Percentiles rank a stretch among this genome's conserved stretches.
These are phyloP conservation scores for Sphenodon punctatus DNA, from an alignment of 2,797 vertebrate genomes.

Conservation along the genomic window DNA sequence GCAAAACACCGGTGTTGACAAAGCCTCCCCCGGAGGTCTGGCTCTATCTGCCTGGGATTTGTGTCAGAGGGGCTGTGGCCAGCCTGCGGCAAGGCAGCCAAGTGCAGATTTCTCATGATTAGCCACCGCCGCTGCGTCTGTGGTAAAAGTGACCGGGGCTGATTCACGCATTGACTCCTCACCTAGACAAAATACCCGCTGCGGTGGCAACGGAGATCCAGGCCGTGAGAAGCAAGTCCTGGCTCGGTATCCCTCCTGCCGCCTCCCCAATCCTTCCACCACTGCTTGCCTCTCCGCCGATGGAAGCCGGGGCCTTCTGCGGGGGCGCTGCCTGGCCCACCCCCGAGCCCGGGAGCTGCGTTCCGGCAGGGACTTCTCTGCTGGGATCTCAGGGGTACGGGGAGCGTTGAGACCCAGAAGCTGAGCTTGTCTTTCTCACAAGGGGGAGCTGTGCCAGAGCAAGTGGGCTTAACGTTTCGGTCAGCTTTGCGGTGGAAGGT, in stretches of 20 bases:
- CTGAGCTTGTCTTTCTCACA: too few species aligned
- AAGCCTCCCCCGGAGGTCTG: background rate
- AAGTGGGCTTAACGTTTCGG: too few species aligned
- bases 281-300: background rate
- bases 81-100: background rate
- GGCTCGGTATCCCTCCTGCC: too few species aligned
- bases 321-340: background rate
- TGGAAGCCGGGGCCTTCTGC: background rate
- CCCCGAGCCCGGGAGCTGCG: background rate
- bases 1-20: constrained; percentile 50
- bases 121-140: constrained; percentile 5
- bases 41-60: constrained; percentile 33
- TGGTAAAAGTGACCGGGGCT: background rate
- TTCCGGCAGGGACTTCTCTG: background rate
- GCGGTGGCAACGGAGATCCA: rapidly evolving
- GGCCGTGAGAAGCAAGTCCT: background rate
- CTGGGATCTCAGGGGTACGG: too few species aligned
- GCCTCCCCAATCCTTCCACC: background rate
- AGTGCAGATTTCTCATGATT: background rate
- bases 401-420: too few species aligned
- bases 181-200: constrained; percentile 63
- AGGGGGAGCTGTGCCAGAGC: too few species aligned
- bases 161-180: constrained; percentile 18
- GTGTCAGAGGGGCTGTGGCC: constrained; percentile 42
- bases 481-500: too few species aligned